Conservation (phyloP, 1,140 invertebrate species). For the Bombus waltoni region DNA sequence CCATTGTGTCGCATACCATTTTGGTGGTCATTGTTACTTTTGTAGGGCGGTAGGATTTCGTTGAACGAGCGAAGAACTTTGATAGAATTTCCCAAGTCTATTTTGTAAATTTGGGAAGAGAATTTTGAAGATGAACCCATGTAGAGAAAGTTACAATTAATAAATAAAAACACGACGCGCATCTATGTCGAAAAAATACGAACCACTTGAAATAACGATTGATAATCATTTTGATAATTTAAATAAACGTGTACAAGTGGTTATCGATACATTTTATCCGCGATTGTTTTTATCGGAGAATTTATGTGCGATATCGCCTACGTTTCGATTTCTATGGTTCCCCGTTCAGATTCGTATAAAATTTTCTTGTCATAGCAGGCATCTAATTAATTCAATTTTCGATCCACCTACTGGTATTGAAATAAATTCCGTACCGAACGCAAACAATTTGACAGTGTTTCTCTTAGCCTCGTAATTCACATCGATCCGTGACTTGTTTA, state of each 20-base stretch:
- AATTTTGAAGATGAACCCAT: neutral
- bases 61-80: neutral
- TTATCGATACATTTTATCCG: neutral
- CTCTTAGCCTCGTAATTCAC: conserved; percentile 26
- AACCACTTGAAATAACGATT: neutral
- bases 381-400: conserved; percentile 40
- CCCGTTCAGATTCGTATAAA: neutral
- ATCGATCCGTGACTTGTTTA: neutral
- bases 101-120: too few relatives aligned
- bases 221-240: neutral
- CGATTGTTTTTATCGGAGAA: neutral
- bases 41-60: neutral
- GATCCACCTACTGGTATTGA: neutral
- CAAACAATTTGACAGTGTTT: conserved; percentile 20
- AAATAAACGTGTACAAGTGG: neutral
- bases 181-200: neutral
- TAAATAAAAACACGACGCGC: neutral
- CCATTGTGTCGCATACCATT: neutral
- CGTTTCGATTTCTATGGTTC: neutral
- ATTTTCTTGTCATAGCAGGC: neutral
- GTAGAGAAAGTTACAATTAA: neutral
- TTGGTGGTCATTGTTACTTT: neutral
- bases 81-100: neutral
- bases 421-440: conserved; percentile 18
- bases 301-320: neutral